Conservation (phyloP, 2,797 vertebrate species). For the Saxicola maurus region DNA sequence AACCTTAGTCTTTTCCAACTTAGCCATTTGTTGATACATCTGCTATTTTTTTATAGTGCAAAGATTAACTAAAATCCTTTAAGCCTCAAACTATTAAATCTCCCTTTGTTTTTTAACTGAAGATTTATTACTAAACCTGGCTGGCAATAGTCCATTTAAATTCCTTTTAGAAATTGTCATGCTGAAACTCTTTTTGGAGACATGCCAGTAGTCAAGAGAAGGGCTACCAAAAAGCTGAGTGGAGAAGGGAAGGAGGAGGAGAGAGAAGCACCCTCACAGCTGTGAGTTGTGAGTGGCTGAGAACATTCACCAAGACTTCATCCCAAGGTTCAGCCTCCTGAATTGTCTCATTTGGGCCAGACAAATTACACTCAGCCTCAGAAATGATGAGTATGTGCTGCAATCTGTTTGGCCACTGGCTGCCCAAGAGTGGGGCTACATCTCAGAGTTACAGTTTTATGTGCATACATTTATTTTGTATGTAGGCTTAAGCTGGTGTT, state of each 20-base stretch:
- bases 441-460: neutral
- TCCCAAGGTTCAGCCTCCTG: neutral
- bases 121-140: neutral
- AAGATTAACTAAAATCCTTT: neutral
- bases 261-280: fast-evolving
- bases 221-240: neutral
- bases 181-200: neutral
- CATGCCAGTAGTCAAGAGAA: fast-evolving
- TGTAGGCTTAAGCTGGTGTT: neutral
- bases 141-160: neutral
- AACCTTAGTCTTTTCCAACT: neutral
- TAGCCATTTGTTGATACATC: neutral
- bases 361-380: neutral
- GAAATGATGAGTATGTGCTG: neutral
- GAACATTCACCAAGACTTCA: neutral
- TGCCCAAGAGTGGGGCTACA: neutral
- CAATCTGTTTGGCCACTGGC: neutral
- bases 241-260: neutral
- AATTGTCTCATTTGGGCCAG: neutral
- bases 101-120: neutral
- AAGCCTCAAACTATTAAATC: neutral
- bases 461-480: neutral
- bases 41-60: neutral
- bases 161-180: neutral
- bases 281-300: neutral